These are phyloP conservation scores for Mimachlamys varia DNA, from an alignment of 2,888 invertebrate species.

Conservation along the genomic window DNA sequence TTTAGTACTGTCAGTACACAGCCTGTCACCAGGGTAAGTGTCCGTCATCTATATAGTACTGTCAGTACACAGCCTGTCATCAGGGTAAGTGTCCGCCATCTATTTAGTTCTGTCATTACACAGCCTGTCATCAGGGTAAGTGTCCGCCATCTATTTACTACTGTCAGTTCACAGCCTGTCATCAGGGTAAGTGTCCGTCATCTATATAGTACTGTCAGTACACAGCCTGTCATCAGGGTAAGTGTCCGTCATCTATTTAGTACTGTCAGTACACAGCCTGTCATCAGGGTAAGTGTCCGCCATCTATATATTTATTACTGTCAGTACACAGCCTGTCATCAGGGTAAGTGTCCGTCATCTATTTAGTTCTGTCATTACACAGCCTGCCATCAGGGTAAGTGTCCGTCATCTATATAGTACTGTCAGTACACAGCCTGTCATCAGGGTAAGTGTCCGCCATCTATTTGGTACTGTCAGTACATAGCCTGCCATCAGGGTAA, in stretches of 20 bases:
- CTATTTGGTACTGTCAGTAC: conserved; percentile 45
- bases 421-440: conserved; percentile 55
- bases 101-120: conserved; percentile 49
- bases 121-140: conserved; percentile 56
- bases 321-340: conserved; percentile 52
- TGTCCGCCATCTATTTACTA: too few species aligned
- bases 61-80: conserved; percentile 54
- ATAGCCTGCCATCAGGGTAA: conserved; percentile 55
- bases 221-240: conserved; percentile 55
- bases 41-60: not conserved
- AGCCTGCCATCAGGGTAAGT: conserved; percentile 55
- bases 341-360: conserved; percentile 46
- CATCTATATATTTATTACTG: conserved; percentile 34
- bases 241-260: not conserved
- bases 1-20: conserved; percentile 46
- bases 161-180: conserved; percentile 55
- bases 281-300: conserved; percentile 49
- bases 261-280: conserved; percentile 55
- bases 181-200: conserved; percentile 48
- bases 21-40: conserved; percentile 55
- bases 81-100: conserved; percentile 46
- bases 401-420: too few species aligned
- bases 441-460: conserved; percentile 46
- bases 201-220: conserved; percentile 45
- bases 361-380: conserved; percentile 50